These are phyloP conservation scores for Eupithecia insigniata DNA, from an alignment of 2,888 invertebrate genomes.

Conservation along the genomic window DNA sequence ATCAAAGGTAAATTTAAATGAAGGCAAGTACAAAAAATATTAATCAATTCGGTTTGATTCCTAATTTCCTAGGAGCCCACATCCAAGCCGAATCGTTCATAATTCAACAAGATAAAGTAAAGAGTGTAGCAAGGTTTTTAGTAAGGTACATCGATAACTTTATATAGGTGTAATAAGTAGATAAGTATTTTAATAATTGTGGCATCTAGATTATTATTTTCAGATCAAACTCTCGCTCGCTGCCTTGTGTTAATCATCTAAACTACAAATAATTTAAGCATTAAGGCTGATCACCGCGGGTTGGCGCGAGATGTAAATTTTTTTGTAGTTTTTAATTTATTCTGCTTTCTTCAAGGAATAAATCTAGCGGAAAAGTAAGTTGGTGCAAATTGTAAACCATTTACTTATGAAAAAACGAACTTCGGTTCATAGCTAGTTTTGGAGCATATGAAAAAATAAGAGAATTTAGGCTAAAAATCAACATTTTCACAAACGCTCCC, in stretches of 20 bases:
- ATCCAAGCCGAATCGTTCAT: background rate
- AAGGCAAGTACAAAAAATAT: conserved; percentile 20
- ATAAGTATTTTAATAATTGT: conserved; percentile 21
- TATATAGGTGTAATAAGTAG: conserved; percentile 3
- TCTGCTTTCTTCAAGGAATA: too few relatives aligned
- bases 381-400: too few relatives aligned
- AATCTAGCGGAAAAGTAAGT: too few relatives aligned
- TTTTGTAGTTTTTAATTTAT: too few relatives aligned
- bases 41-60: conserved; percentile 15
- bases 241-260: conserved; percentile 32
- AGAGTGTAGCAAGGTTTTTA: background rate
- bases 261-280: conserved; percentile 14
- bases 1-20: conserved; percentile 35
- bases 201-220: conserved; percentile 29
- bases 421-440: too few relatives aligned
- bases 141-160: background rate
- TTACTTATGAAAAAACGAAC: too few relatives aligned
- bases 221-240: conserved; percentile 56
- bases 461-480: too few relatives aligned
- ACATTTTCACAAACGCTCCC: too few relatives aligned
- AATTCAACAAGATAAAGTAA: background rate
- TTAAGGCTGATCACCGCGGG: too few relatives aligned
- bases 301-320: too few relatives aligned
- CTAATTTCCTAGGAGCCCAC: conserved; percentile 19
- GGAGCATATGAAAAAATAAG: too few relatives aligned